Conservation (phyloP, 2,888 invertebrate species). For the Megastigmus dorsalis region DNA sequence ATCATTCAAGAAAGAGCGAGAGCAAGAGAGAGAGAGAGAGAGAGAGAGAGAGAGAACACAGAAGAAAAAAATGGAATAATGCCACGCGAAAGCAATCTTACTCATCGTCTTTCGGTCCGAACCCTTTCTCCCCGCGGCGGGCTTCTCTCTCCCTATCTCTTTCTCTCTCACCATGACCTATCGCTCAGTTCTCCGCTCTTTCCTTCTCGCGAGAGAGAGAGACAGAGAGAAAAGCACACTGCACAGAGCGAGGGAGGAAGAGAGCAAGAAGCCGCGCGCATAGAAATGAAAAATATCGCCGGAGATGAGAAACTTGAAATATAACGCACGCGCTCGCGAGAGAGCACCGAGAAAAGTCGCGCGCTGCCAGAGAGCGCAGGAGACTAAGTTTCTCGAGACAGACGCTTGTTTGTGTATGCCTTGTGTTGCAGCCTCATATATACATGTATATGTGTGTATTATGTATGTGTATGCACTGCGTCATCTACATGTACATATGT, state of each 20-base stretch:
- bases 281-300: conserved; percentile 62
- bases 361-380: conserved; percentile 35
- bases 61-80: conserved; percentile 51
- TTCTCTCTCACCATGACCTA: background rate
- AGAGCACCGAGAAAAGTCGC: conserved; percentile 55
- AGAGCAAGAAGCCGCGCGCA: conserved; percentile 40
- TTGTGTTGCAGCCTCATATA: too few species aligned
- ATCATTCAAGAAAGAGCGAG: conserved; percentile 9
- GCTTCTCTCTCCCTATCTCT: background rate
- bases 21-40: background rate
- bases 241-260: background rate
- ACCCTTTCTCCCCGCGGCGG: conserved; percentile 24
- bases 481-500: too few species aligned
- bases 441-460: too few species aligned
- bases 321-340: too few species aligned
- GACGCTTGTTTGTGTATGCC: too few species aligned
- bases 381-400: too few species aligned
- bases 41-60: background rate
- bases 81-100: conserved; percentile 41
- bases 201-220: conserved; percentile 13
- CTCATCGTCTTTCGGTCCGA: background rate
- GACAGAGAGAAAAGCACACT: too few species aligned
- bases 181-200: conserved; percentile 25
- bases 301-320: conserved; percentile 62
- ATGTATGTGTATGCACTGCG: too few species aligned